Conservation (phyloP, 2,113 vertebrate species). For the human region GRCh38 chr12:66682501-66683000, state of each 20-base stretch:
- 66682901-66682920: background rate
- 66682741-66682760: background rate
- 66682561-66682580: accelerated
- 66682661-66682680: background rate
- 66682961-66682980: background rate
- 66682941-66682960: background rate
- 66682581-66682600: background rate
- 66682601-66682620: background rate
- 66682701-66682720: background rate
- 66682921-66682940: background rate
- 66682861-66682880: background rate
- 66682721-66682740: background rate
- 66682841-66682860: background rate
- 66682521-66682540: background rate
- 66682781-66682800: background rate
- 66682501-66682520: background rate
- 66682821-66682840: constrained; percentile 40
- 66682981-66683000: background rate
- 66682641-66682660: background rate
- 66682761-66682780: background rate
- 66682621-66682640: background rate
- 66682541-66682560: background rate
- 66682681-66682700: background rate
- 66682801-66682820: background rate
- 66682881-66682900: background rate